Evolutionary conservation across 2,888 invertebrate species (phyloP), one percentile per base, ranked within the genome.

Genomic region (Drosophila longiperda): DNA sequence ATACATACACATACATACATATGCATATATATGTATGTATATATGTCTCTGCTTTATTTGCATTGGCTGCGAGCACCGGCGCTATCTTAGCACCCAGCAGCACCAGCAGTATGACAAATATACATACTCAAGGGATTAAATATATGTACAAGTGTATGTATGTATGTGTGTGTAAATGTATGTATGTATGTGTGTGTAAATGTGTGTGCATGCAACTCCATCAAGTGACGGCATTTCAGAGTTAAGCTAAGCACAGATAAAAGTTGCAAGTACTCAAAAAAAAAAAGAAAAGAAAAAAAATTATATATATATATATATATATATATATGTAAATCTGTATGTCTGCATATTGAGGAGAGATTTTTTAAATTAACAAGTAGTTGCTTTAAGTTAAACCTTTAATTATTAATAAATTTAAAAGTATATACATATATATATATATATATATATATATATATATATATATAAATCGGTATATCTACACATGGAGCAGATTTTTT

Each of bases 61-160:
- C 79, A 70, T 62, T 69, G 61, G 53, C 57, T 20, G 15, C 15
- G 45, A 15, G 23, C 38, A 65, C 32, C 66, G 50, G 62, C 45
- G 50, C 34, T 78, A 71, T 70, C 63, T 60, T 34, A 53, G 61
- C 49, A 12, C 23, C 34, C 34, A 57, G 63, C 74, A 45, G 48
- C 33, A n/a, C 48, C 48, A 61, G 50, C 54, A 52, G 50, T 60
- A 49, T 63, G 66, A 71, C 79, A 71, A 29, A 29, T 64, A 61
- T 53, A 42, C 57, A 57, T 38, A 68, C 75, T 38, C 38, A 26
- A 54, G 54, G 69, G 63, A 73, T 77, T 78, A 66, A 49, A 71
- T 42, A 29, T 48, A 26, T 32, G 20, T 5, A 36, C 0, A 29
- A 6, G 4, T 26, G 29, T 29, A 29, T 6, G 5, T 29, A 29